Evolutionary conservation across 2,797 vertebrate genomes (phyloP), one percentile per base, ranked within the genome.

Genomic region (Nyctibius grandis): DNA sequence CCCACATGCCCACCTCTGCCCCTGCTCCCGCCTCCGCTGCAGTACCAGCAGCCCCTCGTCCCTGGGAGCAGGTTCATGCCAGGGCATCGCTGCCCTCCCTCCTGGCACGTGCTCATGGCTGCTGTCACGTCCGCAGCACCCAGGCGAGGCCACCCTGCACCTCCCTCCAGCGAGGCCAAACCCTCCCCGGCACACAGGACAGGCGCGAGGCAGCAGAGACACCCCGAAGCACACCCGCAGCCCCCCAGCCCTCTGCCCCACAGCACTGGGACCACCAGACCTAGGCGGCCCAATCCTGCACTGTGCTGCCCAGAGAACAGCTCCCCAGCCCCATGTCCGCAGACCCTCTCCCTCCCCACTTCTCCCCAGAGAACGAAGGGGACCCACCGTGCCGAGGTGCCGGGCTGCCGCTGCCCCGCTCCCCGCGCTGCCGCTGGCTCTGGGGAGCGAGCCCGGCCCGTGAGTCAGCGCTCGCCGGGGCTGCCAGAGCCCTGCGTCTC

Each of bases 401-500:
- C 4, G 2, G 70, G 87, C 65, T 38, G 86, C 61, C 2, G 28
- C 83, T 31, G 17, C 67, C 65, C 77, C 28, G 1, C 65, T 76
- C 65, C 56, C 59, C 21, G 2, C 9, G 12, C 25, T 36, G 51
- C 68, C 2, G 56, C 88, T 11, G 76, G 34, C 76, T 75, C 28
- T 1, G 2, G 36, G 59, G 54, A 70, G 48, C 79, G 85, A 91
- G 78, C 83, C 38, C 1, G 36, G 60, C 48, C 8, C 3, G 38
- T 93, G 96, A 93, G 84, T 93, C 95, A 93, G 91, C 70, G 12
- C 83, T 23, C 17, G 4, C 67, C 5, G 5, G 85, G 74, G 34
- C 68, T 92, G 96, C 92, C 96, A 70, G 93, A n/a, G 77, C 89
- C 83, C 79, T 80, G 88, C 92, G 42, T 36, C 92, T 64, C 54